Evolutionary conservation across 2,113 vertebrate genomes (phyloP).

Genomic region (Seriola quinqueradiata): DNA sequence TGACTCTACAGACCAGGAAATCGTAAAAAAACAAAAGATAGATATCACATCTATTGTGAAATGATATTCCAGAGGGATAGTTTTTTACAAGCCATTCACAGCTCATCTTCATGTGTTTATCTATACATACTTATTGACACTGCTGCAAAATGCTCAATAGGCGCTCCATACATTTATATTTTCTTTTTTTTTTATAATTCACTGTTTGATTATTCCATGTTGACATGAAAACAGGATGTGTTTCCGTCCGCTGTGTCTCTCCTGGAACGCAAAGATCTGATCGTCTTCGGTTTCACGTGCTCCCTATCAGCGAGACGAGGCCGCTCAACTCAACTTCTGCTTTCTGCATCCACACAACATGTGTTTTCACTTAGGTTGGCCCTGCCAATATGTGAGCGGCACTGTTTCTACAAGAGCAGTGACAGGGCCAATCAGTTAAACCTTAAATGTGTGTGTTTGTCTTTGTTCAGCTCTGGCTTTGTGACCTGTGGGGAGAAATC

Average conservation of each 20-base stretch:
- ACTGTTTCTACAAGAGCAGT: slow-evolving; percentile 64
- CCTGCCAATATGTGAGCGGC: slow-evolving; percentile 62
- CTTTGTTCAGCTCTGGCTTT: slow-evolving; percentile 45
- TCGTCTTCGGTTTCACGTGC: slow-evolving; percentile 59
- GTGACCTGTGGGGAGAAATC: slow-evolving; percentile 59
- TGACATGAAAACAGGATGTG: slow-evolving; percentile 60
- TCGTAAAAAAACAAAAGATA: background rate
- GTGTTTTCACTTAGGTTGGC: slow-evolving; percentile 79
- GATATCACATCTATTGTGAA: background rate
- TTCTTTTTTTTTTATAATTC: background rate
- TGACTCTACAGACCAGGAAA: slow-evolving; percentile 52
- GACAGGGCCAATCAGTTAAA: slow-evolving; percentile 65
- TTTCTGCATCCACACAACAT: slow-evolving; percentile 74
- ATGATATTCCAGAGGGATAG: background rate
- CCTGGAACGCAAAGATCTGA: slow-evolving; percentile 39
- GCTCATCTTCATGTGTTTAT: slow-evolving; percentile 25
- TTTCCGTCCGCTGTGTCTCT: slow-evolving; percentile 40
- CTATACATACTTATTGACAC: slow-evolving; percentile 5
- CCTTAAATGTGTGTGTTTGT: slow-evolving; percentile 46
- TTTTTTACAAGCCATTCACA: background rate
- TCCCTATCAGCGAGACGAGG: slow-evolving; percentile 39
- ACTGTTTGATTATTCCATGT: slow-evolving; percentile 39
- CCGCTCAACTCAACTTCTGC: slow-evolving; percentile 50
- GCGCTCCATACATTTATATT: slow-evolving; percentile 17
- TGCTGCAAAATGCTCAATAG: slow-evolving; percentile 9